Conservation (phyloP, 2,888 invertebrate species). For the Julus scandinavius region DNA sequence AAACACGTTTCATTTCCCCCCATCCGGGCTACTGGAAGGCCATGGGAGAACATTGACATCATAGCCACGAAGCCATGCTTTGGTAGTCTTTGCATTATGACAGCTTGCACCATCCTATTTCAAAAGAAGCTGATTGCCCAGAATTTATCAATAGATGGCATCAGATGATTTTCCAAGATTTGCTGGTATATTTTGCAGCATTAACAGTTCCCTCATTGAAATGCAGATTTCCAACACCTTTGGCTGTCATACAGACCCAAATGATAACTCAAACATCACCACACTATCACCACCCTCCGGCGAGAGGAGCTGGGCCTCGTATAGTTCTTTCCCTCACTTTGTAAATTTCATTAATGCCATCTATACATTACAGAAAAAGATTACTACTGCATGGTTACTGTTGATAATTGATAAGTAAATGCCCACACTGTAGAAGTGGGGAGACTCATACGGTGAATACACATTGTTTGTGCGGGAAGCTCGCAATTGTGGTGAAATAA, state of each 20-base stretch:
- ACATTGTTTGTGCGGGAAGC: no score
- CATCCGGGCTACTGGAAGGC: conserved; percentile 40
- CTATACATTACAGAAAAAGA: no score
- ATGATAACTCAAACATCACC: no score
- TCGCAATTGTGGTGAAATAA: no score
- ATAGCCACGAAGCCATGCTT: neutral
- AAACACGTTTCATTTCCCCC: neutral
- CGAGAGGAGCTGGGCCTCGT: no score
- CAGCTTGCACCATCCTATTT: neutral
- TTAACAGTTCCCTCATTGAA: neutral
- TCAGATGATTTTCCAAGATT: neutral
- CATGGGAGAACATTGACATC: conserved; percentile 9
- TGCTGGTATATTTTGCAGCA: neutral
- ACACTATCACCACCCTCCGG: no score
- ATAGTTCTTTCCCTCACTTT: no score
- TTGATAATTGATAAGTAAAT: no score
- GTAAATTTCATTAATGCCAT: no score
- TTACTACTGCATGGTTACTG: no score
- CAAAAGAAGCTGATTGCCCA: neutral
- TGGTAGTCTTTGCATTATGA: neutral
- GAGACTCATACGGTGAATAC: no score
- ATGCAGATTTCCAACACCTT: conserved; percentile 28
- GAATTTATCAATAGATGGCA: neutral
- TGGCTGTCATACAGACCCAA: conserved; percentile 30
- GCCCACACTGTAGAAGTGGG: no score